A percentile compares a stretch with the other conserved stretches of the same genome.
Evolutionary conservation across 2,888 invertebrate genomes (phyloP).

Genomic region (Aradus depressus): DNA sequence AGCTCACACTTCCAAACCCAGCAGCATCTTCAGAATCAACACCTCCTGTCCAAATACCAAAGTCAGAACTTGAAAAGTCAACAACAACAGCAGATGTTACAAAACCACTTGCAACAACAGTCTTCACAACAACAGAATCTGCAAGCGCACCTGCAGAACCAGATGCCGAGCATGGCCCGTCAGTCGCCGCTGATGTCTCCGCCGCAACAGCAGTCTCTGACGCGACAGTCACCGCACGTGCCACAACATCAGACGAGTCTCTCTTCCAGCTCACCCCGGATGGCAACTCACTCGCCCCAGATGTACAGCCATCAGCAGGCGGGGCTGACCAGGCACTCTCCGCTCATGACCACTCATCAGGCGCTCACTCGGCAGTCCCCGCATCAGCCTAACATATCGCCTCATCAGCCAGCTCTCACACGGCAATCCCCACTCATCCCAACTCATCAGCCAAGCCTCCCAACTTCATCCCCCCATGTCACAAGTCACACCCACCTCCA

Average conservation of each 20-base stretch:
- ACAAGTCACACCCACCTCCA: too few relatives aligned
- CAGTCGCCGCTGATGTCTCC: constrained; percentile 25
- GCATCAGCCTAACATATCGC: neutral
- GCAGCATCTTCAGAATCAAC: constrained; percentile 4
- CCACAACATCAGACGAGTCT: constrained; percentile 29
- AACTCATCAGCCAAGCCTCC: neutral
- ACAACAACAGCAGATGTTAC: constrained; percentile 10
- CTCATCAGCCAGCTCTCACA: constrained; percentile 5
- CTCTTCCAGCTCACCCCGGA: constrained; percentile 25
- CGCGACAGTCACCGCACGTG: constrained; percentile 27
- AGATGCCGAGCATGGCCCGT: constrained; percentile 17
- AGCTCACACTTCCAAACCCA: neutral
- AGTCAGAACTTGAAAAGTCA: constrained; percentile 7
- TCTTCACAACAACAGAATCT: constrained; percentile 23
- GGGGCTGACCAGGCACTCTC: constrained; percentile 8
- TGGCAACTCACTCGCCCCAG: constrained; percentile 35
- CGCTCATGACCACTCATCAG: constrained; percentile 2
- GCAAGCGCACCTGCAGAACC: constrained; percentile 29
- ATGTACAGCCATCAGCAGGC: constrained; percentile 12
- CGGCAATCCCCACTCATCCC: constrained; percentile 1
- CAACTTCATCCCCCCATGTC: constrained; percentile 3
- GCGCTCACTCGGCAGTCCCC: constrained; percentile 8
- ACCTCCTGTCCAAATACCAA: constrained; percentile 3
- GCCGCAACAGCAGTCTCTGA: constrained; percentile 26
- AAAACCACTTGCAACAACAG: constrained; percentile 18